These are phyloP conservation scores for Lepilemur ruficaudatus DNA, from an alignment of 2,797 vertebrate species.

Conservation along the genomic window DNA sequence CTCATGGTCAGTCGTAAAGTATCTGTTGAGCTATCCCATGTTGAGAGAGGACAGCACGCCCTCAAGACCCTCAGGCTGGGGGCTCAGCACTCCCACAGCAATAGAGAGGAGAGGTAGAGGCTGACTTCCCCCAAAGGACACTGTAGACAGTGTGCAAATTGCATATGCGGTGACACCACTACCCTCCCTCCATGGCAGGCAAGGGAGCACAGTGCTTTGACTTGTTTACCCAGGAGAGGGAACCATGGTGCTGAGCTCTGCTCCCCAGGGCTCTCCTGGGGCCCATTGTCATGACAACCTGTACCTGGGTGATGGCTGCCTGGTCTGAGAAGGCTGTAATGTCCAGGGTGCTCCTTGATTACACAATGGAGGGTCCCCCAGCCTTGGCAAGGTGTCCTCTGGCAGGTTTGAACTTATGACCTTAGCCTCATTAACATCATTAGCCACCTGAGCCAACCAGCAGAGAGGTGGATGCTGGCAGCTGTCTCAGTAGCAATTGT, in stretches of 20 bases:
- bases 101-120: background rate
- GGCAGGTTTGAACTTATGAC: background rate
- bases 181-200: background rate
- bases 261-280: background rate
- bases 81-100: background rate
- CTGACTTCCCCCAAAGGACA: background rate
- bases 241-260: background rate
- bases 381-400: background rate
- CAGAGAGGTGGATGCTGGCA: background rate
- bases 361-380: background rate
- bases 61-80: background rate
- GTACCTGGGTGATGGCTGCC: background rate
- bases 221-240: background rate
- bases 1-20: background rate
- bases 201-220: background rate
- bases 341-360: background rate
- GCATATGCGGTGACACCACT: background rate
- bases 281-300: background rate
- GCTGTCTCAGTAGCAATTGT: background rate
- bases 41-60: background rate
- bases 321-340: background rate
- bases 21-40: background rate
- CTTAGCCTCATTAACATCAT: background rate
- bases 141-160: background rate
- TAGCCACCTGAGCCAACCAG: background rate